A percentile compares a stretch with the other conserved stretches of the same genome.
Evolutionary conservation across 2,888 invertebrate genomes (phyloP).

Genomic region (Drosophila borborema): DNA sequence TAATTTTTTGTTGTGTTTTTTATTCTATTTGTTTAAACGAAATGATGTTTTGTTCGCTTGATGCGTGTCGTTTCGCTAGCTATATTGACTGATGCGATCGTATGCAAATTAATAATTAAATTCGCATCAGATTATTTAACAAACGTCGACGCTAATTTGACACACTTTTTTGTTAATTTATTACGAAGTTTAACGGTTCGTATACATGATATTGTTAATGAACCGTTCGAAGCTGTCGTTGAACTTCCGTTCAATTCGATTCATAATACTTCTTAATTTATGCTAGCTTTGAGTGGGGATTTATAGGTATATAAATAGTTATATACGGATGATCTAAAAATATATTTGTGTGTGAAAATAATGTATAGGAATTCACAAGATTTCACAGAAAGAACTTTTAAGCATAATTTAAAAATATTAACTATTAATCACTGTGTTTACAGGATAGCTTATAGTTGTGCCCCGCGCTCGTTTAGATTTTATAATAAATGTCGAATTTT

Average conservation of each 20-base stretch:
- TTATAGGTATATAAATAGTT: background rate
- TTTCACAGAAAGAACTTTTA: background rate
- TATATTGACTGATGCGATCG: background rate
- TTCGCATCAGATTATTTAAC: conserved; percentile 17
- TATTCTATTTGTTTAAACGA: background rate
- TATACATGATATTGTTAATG: conserved; percentile 32
- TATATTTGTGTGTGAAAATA: no score
- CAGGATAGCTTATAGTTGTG: conserved; percentile 12
- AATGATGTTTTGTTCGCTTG: conserved; percentile 7
- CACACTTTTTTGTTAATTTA: conserved; percentile 50
- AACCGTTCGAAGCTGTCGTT: conserved; percentile 28
- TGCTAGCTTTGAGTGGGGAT: background rate
- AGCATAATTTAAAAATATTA: background rate
- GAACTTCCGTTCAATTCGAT: conserved; percentile 17
- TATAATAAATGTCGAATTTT: conserved; percentile 3
- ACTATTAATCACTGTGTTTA: background rate
- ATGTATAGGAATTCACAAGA: background rate
- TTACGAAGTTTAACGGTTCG: conserved; percentile 25
- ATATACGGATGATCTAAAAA: no score
- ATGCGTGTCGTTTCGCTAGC: conserved; percentile 3
- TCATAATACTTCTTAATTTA: conserved; percentile 6
- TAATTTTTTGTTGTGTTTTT: no score
- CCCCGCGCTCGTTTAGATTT: no score
- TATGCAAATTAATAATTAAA: conserved; percentile 46
- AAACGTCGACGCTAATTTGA: conserved; percentile 57